Percentiles rank a stretch among this genome's conserved stretches.
These are phyloP conservation scores for Lydus trimaculatus DNA, from an alignment of 2,888 invertebrate species.

Conservation along the genomic window DNA sequence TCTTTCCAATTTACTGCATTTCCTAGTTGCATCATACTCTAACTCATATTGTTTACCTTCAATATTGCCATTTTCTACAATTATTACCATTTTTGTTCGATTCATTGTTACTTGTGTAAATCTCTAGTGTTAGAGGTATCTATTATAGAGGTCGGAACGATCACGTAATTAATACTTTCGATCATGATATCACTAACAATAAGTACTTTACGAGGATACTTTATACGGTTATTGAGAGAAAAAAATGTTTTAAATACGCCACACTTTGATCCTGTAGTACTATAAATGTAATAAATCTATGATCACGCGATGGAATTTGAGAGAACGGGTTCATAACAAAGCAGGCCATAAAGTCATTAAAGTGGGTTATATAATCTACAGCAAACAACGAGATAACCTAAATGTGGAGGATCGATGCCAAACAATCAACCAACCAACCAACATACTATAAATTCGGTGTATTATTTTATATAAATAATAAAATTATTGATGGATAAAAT, in stretches of 20 bases:
- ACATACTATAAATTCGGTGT: constrained; percentile 13
- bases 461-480: neutral
- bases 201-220: neutral
- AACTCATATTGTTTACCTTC: neutral
- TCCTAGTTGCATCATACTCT: constrained; percentile 49
- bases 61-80: neutral
- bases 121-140: neutral
- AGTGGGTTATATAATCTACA: constrained; percentile 40
- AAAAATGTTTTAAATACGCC: neutral
- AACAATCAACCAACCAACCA: neutral
- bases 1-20: constrained; percentile 46
- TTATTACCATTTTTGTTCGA: constrained; percentile 22
- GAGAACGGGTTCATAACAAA: constrained; percentile 30
- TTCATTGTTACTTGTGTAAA: constrained; percentile 14
- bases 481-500: neutral
- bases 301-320: constrained; percentile 15
- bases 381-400: constrained; percentile 39
- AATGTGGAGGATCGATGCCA: constrained; percentile 33
- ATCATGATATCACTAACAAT: neutral
- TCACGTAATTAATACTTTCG: constrained; percentile 30
- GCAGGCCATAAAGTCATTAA: constrained; percentile 25
- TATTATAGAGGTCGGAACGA: constrained; percentile 33
- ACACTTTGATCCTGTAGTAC: constrained; percentile 5
- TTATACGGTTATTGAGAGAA: neutral
- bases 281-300: constrained; percentile 16